phyloP scores from a whole-genome alignment of 1,140 invertebrate species.

The Trichonephila inaurata region DNA sequence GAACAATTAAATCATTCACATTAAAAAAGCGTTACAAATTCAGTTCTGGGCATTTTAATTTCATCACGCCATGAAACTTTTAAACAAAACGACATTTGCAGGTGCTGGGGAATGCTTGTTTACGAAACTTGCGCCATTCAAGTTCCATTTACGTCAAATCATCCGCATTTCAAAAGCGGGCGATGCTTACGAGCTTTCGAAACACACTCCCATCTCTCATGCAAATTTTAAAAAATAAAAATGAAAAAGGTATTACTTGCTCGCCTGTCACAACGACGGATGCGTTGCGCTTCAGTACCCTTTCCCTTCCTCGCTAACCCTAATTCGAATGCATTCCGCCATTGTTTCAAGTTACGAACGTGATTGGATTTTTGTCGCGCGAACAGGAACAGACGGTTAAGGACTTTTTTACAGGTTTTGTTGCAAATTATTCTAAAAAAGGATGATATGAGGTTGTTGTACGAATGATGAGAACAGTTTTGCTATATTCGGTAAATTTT shows the following conservation, averaged over 20 bases:
- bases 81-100: not conserved
- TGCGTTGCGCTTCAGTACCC: constrained; percentile 19
- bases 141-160: not conserved
- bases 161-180: constrained; percentile 41
- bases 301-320: constrained; percentile 40
- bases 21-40: too few relatives aligned
- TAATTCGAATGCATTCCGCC: constrained; percentile 43
- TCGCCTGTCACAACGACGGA: constrained; percentile 40
- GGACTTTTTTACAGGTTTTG: constrained; percentile 16
- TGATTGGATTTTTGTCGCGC: constrained; percentile 44
- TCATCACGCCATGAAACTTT: not conserved
- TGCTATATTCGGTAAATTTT: not conserved
- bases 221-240: not conserved
- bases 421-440: constrained; percentile 39
- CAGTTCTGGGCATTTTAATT: not conserved
- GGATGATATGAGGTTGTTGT: not conserved
- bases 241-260: not conserved
- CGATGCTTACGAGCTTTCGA: constrained; percentile 18
- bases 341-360: constrained; percentile 52
- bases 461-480: not conserved
- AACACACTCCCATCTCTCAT: not conserved
- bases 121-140: not conserved
- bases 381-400: constrained; percentile 20
- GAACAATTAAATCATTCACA: too few relatives aligned
- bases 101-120: not conserved